Base-by-base conservation (phyloP, 2,888 invertebrate species). In the Caenorhabditis auriculariae region DNA sequence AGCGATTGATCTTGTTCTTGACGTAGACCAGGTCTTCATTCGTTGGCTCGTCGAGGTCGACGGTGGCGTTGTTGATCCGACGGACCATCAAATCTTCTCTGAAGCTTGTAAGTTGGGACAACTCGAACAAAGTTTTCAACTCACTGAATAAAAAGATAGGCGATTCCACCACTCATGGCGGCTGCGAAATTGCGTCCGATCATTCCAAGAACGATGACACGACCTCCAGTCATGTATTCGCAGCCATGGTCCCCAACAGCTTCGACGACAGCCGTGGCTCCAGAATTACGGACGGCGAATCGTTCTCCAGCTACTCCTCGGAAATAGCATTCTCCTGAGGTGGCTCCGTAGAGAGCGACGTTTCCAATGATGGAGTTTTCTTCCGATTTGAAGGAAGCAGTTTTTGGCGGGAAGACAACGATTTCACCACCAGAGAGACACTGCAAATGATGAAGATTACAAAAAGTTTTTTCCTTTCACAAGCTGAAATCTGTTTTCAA, bases 161-260 rank as follows among this genome's bases (percentile, higher is more conserved):
- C 96, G 70, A 96, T 90, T 58, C 93, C 93, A 43, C 92, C 92
- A 55, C 94, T 94, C 96, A 98, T 98, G 73, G 96, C 98, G 44
- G 98, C 98, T 7, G 94, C 96, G 85, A 98, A 98, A 86, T 98
- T 98, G 65, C 96, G 86, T 1, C 98, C 98, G 6, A 95, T 95
- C 59, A 91, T 87, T 0, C 95, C 95, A 17, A 98, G 87, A 78
- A 98, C 90, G 48, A 98, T 86, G 63, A 90, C 90, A 21, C 70
- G 47, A 26, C 81, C 81, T 15, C 93, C 95, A 45, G 98, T 98
- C 98, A 98, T 98, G 84, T 98, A 98, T 85, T 98, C 98, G 86
- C 98, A 98, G 57, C 94, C 96, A 84, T 98, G 96, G 86, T 98
- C 98, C 38, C 98, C 98, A 56, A 93, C 94, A 51, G 95, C 95